phyloP scores from a whole-genome alignment of 2,888 invertebrate species.

The Thalpophila matura region DNA sequence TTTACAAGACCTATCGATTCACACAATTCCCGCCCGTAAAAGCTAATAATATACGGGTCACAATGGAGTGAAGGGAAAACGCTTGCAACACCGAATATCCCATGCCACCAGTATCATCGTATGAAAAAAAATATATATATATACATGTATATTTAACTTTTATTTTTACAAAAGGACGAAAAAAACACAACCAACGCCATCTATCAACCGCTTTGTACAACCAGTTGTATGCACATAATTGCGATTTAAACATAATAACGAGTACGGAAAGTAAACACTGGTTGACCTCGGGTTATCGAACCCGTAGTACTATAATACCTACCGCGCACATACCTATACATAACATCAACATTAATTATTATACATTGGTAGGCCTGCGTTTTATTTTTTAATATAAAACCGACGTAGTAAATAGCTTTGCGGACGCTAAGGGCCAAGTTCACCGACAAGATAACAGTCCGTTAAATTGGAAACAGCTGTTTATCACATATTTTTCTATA shows the following conservation, averaged over 20 bases:
- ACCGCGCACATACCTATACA: conserved; percentile 25
- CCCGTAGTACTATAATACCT: conserved; percentile 56
- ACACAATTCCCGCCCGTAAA: too few relatives aligned
- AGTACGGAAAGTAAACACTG: conserved; percentile 55
- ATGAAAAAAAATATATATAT: too few relatives aligned
- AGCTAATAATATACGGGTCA: too few relatives aligned
- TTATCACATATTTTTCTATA: too few relatives aligned
- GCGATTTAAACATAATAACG: conserved; percentile 55
- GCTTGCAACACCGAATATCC: too few relatives aligned
- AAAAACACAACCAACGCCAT: conserved; percentile 47
- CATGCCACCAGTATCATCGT: too few relatives aligned
- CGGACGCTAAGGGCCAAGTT: too few relatives aligned
- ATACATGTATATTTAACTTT: too few relatives aligned
- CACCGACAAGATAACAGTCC: not conserved
- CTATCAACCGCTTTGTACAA: conserved; percentile 19
- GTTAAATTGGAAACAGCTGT: too few relatives aligned
- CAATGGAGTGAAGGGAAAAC: too few relatives aligned
- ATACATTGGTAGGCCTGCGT: not conserved
- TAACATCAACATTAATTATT: conserved; percentile 25
- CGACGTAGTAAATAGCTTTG: not conserved
- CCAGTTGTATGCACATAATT: conserved; percentile 28
- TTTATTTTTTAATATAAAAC: not conserved
- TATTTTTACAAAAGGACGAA: too few relatives aligned
- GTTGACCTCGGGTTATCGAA: conserved; percentile 62
- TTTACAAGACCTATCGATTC: too few relatives aligned